A percentile compares a stretch with the other conserved stretches of the same genome.
Conservation (phyloP, 2,888 invertebrate species). For the Oligia strigilis region DNA sequence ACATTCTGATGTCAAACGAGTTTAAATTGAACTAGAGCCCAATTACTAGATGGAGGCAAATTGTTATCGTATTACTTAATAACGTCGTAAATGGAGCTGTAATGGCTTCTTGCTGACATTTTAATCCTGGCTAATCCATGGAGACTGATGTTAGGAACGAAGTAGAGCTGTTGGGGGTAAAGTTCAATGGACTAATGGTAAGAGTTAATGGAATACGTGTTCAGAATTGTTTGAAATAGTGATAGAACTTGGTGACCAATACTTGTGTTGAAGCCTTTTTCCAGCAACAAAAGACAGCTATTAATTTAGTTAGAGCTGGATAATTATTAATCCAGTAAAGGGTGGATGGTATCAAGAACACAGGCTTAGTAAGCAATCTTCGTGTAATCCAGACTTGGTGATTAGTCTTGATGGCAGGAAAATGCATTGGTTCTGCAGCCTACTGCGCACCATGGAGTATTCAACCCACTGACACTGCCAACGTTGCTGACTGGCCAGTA, state of each 20-base stretch:
- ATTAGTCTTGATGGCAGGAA: neutral
- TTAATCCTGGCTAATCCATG: constrained; percentile 66
- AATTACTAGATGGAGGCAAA: constrained; percentile 56
- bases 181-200: constrained; percentile 18
- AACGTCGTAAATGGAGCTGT: constrained; percentile 59
- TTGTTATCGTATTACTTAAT: constrained; percentile 67
- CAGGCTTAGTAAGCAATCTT: neutral
- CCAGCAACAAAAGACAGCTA: neutral
- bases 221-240: neutral
- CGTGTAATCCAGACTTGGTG: neutral
- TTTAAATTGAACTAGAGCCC: constrained; percentile 52
- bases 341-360: neutral
- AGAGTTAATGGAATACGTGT: neutral
- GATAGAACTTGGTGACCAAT: neutral
- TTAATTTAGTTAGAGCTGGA: neutral
- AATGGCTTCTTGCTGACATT: constrained; percentile 67
- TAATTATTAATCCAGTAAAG: neutral
- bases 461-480: neutral
- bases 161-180: constrained; percentile 13
- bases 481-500: neutral
- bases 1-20: constrained; percentile 56
- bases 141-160: constrained; percentile 41
- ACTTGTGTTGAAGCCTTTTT: neutral
- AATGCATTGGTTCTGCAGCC: neutral
- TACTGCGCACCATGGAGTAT: too few relatives aligned